Evolutionary conservation across 1,140 invertebrate species (phyloP).

Genomic region (Drosophila littoralis): DNA sequence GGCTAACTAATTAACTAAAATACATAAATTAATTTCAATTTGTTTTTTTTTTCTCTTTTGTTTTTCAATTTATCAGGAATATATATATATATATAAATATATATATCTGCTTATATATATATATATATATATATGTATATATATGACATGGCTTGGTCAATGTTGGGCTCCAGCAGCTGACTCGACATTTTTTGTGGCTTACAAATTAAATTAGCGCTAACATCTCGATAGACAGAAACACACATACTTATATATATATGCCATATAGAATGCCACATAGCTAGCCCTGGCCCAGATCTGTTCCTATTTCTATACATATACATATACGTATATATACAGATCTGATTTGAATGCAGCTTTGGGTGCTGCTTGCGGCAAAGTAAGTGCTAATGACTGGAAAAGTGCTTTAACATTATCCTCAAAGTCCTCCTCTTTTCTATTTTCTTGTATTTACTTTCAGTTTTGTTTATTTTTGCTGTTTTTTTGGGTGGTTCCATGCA

Average conservation of each 20-base stretch:
- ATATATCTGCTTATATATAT: not conserved
- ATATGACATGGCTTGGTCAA: constrained; percentile 59
- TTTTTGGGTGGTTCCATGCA: not conserved
- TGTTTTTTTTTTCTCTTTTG: constrained; percentile 17
- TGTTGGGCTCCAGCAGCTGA: constrained; percentile 50
- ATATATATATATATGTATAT: constrained; percentile 1
- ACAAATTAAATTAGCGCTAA: constrained; percentile 27
- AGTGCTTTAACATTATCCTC: not conserved
- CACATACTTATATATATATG: not conserved
- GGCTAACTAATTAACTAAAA: constrained; percentile 20
- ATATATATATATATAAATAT: constrained; percentile 32
- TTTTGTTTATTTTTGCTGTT: not conserved
- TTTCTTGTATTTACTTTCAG: not conserved
- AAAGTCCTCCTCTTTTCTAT: not conserved
- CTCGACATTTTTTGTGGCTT: constrained; percentile 22
- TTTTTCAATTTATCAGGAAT: constrained; percentile 15
- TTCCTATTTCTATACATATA: not conserved
- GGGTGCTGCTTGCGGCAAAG: no score
- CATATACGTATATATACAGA: no score
- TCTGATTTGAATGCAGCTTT: no score
- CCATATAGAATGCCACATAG: not conserved
- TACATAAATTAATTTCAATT: constrained; percentile 19
- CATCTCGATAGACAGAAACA: constrained; percentile 4
- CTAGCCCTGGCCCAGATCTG: not conserved
- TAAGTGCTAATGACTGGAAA: constrained; percentile 24